Evolutionary conservation across 1,140 invertebrate species (phyloP).

Genomic region (Neuroterus valhalla): DNA sequence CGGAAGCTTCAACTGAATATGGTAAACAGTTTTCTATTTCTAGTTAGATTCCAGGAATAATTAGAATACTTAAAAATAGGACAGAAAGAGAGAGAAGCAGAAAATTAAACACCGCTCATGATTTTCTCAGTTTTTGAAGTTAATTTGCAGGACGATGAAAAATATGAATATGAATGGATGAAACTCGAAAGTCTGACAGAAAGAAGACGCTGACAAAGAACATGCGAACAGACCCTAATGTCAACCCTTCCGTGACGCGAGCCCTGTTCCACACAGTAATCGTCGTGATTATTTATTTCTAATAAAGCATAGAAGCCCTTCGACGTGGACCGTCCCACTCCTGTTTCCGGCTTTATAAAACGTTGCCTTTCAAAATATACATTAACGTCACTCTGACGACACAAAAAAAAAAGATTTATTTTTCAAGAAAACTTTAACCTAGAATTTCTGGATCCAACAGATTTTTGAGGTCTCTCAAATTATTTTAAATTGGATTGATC

Average conservation of each 20-base stretch:
- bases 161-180: conserved; percentile 8
- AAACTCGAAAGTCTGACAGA: conserved; percentile 9
- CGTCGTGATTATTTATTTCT: conserved; percentile 30
- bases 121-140: neutral
- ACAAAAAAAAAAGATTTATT: neutral
- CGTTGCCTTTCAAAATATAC: neutral
- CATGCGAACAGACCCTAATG: conserved; percentile 37
- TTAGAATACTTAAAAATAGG: too few species aligned
- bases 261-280: conserved; percentile 22
- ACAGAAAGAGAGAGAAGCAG: too few species aligned
- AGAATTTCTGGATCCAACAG: too few species aligned
- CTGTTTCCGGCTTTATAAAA: neutral
- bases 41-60: too few species aligned
- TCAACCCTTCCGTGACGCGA: conserved; percentile 43
- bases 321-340: neutral
- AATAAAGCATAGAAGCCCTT: conserved; percentile 31
- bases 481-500: too few species aligned
- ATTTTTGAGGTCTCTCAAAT: too few species aligned
- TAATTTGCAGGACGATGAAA: neutral
- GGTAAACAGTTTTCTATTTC: too few species aligned
- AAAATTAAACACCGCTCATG: too few species aligned
- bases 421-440: too few species aligned
- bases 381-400: neutral
- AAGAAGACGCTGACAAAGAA: conserved; percentile 30
- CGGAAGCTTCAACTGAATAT: too few species aligned